Base-by-base conservation (phyloP, 1,140 invertebrate species). In the Ladona fulva region DNA sequence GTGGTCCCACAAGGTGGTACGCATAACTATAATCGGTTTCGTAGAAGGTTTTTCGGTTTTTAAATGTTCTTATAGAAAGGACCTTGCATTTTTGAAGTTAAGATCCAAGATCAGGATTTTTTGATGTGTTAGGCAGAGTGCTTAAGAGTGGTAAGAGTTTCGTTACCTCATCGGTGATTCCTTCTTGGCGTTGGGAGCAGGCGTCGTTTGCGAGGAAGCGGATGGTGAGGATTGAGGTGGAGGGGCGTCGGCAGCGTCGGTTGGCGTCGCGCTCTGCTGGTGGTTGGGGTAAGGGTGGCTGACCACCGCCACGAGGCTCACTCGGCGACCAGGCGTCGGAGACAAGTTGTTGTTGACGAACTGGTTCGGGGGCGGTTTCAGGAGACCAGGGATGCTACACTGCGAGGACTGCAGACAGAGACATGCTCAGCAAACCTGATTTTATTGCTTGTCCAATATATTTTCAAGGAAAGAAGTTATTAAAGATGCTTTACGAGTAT, bases 321-420 rank as follows among this genome's bases (percentile, higher is more conserved):
- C 78, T 22, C 75, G n/a, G 14, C 78, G n/a, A 25, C 77, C 77
- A 0, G 52, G 42, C 24, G 42, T 25, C 44, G 79, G 77, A 29
- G 29, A 44, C 73, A 29, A 29, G 66, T 77, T 79, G 76, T 82
- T 82, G 78, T 82, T 81, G 1, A 81, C 78, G 59, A 80, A 80
- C 74, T 81, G 59, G 24, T 76, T 88, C 42, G 89, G 52, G 5
- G 74, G 89, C 42, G 89, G 89, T 82, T 89, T 90, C 42, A 91
- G 81, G 37, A 90, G 82, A 5, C 88, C 87, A 76, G 87, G 87
- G 81, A 88, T 87, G 81, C 87, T 89, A 24, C 79, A 80, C 77
- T 83, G 82, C 8, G 82, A 83, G 10, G 82, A 82, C 82, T 83
- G 78, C 42, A 81, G 77, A 44, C 78, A 75, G 52, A 14, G 6